Evolutionary conservation across 2,797 vertebrate species (phyloP).

Genomic region (Distichodus sexfasciatus): DNA sequence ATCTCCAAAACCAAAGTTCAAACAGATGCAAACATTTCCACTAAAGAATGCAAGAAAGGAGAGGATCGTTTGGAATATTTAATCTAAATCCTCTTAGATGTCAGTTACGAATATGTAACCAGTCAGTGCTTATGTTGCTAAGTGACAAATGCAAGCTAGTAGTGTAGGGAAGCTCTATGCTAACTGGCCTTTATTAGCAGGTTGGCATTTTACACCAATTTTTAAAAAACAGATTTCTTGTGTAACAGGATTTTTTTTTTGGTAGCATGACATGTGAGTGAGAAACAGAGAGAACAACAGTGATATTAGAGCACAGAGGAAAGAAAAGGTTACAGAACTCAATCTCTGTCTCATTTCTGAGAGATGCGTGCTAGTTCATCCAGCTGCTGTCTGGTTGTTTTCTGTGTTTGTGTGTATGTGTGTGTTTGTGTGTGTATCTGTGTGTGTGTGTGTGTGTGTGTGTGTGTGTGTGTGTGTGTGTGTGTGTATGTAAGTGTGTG

Average conservation of each 20-base stretch:
- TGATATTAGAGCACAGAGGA: slow-evolving; percentile 31
- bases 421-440: not conserved
- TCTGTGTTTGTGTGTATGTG: not conserved
- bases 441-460: slow-evolving; percentile 3
- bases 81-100: too few relatives aligned
- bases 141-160: not conserved
- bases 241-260: too few relatives aligned
- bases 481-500: not conserved
- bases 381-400: slow-evolving; percentile 4
- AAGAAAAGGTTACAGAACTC: slow-evolving; percentile 42
- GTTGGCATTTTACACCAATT: too few relatives aligned
- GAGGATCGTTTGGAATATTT: too few relatives aligned
- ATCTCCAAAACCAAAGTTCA: too few relatives aligned
- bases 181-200: too few relatives aligned
- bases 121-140: not conserved
- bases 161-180: too few relatives aligned
- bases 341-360: slow-evolving; percentile 34
- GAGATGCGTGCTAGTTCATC: slow-evolving; percentile 6
- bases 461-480: not conserved
- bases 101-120: not conserved
- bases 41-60: too few relatives aligned
- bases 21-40: too few relatives aligned
- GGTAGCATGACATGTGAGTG: too few relatives aligned
- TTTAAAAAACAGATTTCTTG: too few relatives aligned
- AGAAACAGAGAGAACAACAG: not conserved